These are phyloP conservation scores for Thymallus thymallus DNA, from an alignment of 2,113 vertebrate species.

Conservation along the genomic window DNA sequence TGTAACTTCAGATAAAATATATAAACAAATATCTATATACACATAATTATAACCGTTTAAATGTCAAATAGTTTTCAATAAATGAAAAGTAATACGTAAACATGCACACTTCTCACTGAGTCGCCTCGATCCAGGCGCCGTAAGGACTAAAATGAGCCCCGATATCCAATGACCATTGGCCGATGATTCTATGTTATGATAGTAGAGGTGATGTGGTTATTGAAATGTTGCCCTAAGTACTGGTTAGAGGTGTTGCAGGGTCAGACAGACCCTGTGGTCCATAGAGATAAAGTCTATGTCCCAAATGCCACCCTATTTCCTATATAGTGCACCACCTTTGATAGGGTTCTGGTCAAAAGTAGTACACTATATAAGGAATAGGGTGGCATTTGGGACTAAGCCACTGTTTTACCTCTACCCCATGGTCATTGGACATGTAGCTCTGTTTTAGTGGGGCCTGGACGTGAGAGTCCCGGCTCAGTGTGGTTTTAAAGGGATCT, in stretches of 20 bases:
- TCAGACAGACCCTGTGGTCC: neutral
- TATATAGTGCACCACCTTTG: too few species aligned
- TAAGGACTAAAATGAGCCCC: constrained; percentile 14
- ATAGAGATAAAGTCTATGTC: too few species aligned
- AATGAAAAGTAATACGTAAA: constrained; percentile 71
- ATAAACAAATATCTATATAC: constrained; percentile 69
- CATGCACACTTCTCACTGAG: constrained; percentile 70
- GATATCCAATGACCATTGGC: constrained; percentile 28
- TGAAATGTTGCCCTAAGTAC: neutral
- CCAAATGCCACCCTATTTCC: too few species aligned
- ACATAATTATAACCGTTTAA: constrained; percentile 52
- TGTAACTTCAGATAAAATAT: constrained; percentile 63
- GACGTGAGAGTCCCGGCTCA: constrained; percentile 44
- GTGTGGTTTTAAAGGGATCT: constrained; percentile 69
- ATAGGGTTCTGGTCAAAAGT: too few species aligned
- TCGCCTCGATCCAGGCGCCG: constrained; percentile 51
- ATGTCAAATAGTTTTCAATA: constrained; percentile 62
- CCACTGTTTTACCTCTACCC: neutral
- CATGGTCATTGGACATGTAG: constrained; percentile 24
- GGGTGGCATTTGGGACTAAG: too few species aligned
- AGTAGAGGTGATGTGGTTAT: neutral
- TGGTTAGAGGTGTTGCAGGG: neutral
- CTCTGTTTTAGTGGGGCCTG: constrained; percentile 43
- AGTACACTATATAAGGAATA: too few species aligned
- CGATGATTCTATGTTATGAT: neutral